These are phyloP conservation scores for Biston stratarius DNA, from an alignment of 2,888 invertebrate species.

Conservation along the genomic window DNA sequence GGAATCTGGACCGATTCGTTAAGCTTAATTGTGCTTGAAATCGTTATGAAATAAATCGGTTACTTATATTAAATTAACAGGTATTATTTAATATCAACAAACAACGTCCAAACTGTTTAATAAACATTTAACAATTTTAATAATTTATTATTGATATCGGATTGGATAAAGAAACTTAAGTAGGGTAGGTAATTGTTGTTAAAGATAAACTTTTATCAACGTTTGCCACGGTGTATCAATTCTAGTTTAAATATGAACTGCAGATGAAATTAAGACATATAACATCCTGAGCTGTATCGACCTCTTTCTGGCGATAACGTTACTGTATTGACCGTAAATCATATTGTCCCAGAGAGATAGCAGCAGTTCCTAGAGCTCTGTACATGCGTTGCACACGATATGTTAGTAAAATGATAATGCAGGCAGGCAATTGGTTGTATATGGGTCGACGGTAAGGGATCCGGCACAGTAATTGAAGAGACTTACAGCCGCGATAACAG, in stretches of 20 bases:
- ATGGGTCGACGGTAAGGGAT: slow-evolving; percentile 11
- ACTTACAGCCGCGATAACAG: slow-evolving; percentile 35
- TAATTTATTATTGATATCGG: slow-evolving; percentile 18
- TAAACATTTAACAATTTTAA: slow-evolving; percentile 18
- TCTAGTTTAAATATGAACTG: slow-evolving; percentile 45
- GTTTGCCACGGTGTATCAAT: slow-evolving; percentile 38
- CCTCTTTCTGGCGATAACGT: slow-evolving; percentile 64
- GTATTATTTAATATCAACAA: too few relatives aligned
- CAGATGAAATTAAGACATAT: slow-evolving; percentile 70
- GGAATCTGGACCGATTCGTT: slow-evolving; percentile 36
- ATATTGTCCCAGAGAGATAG: slow-evolving; percentile 55
- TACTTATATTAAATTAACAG: slow-evolving; percentile 15
- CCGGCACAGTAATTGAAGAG: slow-evolving; percentile 31
- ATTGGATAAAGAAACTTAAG: slow-evolving; percentile 8
- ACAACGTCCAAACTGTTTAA: slow-evolving; percentile 28
- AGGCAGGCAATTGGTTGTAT: slow-evolving; percentile 5
- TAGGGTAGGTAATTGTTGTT: slow-evolving; percentile 24
- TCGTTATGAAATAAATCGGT: slow-evolving; percentile 30
- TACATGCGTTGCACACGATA: slow-evolving; percentile 24
- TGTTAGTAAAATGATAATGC: slow-evolving; percentile 6
- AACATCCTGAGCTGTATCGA: slow-evolving; percentile 72
- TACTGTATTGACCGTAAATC: slow-evolving; percentile 64
- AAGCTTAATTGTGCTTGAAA: slow-evolving; percentile 42
- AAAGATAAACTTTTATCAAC: slow-evolving; percentile 23
- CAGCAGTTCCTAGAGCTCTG: slow-evolving; percentile 42